These are phyloP conservation scores for Sebastes vulpes DNA, from an alignment of 2,797 vertebrate genomes.

Conservation along the genomic window DNA sequence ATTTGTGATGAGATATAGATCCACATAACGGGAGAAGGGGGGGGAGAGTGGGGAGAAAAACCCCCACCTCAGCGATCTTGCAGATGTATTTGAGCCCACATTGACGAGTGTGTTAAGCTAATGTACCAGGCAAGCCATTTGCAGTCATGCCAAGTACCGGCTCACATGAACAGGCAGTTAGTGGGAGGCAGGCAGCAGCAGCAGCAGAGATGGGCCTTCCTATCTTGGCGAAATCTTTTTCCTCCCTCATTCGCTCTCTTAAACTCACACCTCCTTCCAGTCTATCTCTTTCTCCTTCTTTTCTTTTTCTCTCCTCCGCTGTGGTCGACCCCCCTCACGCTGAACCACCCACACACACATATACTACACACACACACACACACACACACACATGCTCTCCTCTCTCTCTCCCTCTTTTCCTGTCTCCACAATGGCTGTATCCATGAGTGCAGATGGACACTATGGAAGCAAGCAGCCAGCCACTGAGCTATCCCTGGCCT, in stretches of 20 bases:
- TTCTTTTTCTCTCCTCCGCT: conserved; percentile 37
- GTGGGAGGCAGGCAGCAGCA: conserved; percentile 72
- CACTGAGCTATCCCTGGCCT: conserved; percentile 57
- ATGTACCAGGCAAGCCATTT: conserved; percentile 69
- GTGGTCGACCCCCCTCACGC: conserved; percentile 43
- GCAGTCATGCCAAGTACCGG: conserved; percentile 77
- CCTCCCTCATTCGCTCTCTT: conserved; percentile 60
- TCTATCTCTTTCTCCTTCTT: conserved; percentile 31
- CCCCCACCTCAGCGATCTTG: conserved; percentile 1
- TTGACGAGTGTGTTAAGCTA: conserved; percentile 57
- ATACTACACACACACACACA: conserved; percentile 15
- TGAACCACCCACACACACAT: conserved; percentile 50
- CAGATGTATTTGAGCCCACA: conserved; percentile 63
- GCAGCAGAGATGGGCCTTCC: conserved; percentile 70
- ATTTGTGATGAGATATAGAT: conserved; percentile 48
- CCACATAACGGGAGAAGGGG: background rate
- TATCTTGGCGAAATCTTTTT: conserved; percentile 62
- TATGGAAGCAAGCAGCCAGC: conserved; percentile 50
- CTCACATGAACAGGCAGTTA: conserved; percentile 75
- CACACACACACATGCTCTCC: conserved; percentile 20
- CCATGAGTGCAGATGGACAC: conserved; percentile 65
- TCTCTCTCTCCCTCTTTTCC: conserved; percentile 18
- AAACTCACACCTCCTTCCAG: conserved; percentile 63
- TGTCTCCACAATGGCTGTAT: conserved; percentile 35
- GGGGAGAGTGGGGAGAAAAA: background rate